Conservation (phyloP, 2,797 vertebrate genomes). For the Pseudochaenichthys georgianus region DNA sequence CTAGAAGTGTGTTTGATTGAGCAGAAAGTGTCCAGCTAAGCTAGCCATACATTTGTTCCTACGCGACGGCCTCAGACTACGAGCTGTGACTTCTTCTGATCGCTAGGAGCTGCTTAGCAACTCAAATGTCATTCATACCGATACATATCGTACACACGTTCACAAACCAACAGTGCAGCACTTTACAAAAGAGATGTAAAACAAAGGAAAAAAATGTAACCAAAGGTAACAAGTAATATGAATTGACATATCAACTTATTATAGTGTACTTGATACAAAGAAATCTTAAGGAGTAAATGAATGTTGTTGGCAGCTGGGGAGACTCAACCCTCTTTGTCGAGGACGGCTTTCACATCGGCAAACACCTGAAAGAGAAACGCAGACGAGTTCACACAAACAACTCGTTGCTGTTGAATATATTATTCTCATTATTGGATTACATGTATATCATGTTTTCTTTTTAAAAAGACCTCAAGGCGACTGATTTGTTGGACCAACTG, state of each 20-base stretch:
- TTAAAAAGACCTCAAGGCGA: too few relatives aligned
- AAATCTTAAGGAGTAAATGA: slow-evolving; percentile 61
- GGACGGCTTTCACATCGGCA: slow-evolving; percentile 90
- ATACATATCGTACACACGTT: slow-evolving; percentile 22
- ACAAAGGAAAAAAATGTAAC: slow-evolving; percentile 30
- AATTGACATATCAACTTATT: slow-evolving; percentile 66
- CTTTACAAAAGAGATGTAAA: slow-evolving; percentile 65
- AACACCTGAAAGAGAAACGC: slow-evolving; percentile 89
- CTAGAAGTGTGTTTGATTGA: slow-evolving; percentile 26
- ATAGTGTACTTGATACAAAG: slow-evolving; percentile 66
- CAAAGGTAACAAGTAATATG: slow-evolving; percentile 74
- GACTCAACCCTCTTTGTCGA: slow-evolving; percentile 91
- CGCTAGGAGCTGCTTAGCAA: slow-evolving; percentile 27
- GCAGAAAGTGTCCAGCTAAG: slow-evolving; percentile 5
- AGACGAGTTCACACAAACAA: background rate
- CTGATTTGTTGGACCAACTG: background rate
- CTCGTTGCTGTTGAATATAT: background rate
- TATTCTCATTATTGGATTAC: background rate
- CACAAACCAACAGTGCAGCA: slow-evolving; percentile 41
- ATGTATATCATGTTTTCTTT: background rate
- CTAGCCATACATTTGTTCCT: slow-evolving; percentile 24
- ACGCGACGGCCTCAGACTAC: slow-evolving; percentile 44
- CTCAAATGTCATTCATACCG: slow-evolving; percentile 41
- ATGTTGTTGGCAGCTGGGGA: slow-evolving; percentile 50
- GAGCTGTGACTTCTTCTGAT: slow-evolving; percentile 28